phyloP scores from a whole-genome alignment of 1,140 invertebrate genomes.

The Rhizoglyphus robini region DNA sequence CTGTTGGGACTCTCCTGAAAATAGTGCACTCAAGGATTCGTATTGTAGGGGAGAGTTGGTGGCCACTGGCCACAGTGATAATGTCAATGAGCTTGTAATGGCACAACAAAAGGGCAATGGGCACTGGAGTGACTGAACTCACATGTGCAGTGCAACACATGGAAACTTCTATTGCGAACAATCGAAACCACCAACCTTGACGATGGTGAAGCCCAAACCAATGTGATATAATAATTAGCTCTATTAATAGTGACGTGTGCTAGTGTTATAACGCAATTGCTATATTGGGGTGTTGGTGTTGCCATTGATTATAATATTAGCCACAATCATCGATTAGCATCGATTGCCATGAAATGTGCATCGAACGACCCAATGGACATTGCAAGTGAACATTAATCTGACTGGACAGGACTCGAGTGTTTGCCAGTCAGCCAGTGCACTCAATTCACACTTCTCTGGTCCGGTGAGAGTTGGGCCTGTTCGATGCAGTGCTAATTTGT shows the following conservation, averaged over 20 bases:
- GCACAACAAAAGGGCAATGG: neutral
- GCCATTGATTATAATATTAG: too few species aligned
- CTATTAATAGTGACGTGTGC: too few species aligned
- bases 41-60: neutral
- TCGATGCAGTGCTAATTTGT: conserved; percentile 2
- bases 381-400: neutral
- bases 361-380: neutral
- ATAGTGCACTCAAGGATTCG: neutral
- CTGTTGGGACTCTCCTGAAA: neutral
- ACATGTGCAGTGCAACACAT: too few species aligned
- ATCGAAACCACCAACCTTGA: too few species aligned
- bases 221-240: too few species aligned
- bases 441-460: neutral
- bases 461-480: too few species aligned
- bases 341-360: neutral
- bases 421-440: neutral
- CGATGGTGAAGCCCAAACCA: too few species aligned
- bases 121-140: too few species aligned
- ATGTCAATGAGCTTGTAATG: conserved; percentile 4
- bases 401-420: neutral
- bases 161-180: too few species aligned
- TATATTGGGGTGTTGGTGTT: too few species aligned
- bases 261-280: too few species aligned
- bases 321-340: too few species aligned
- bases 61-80: neutral